A percentile compares a stretch with the other conserved stretches of the same genome.
These are phyloP conservation scores for Acropternis orthonyx DNA, from an alignment of 2,797 vertebrate genomes.

Conservation along the genomic window DNA sequence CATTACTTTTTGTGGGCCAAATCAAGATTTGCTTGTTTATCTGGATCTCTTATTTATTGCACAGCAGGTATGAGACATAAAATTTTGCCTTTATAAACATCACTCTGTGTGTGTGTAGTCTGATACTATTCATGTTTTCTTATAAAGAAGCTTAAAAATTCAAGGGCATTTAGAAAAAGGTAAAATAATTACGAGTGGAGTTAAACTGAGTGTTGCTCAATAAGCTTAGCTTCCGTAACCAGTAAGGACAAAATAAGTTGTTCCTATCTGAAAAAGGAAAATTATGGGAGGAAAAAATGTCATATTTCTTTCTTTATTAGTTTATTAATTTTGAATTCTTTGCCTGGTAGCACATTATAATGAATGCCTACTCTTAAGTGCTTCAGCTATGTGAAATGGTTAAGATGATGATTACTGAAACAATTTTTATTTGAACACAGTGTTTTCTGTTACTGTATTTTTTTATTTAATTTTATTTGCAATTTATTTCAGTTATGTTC, in stretches of 20 bases:
- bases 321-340: neutral
- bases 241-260: neutral
- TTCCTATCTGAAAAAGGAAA: neutral
- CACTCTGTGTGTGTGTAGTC: fast-evolving
- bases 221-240: neutral
- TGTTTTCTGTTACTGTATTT: neutral
- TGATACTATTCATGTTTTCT: neutral
- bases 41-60: neutral
- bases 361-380: neutral
- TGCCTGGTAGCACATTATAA: neutral
- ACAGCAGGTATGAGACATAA: neutral
- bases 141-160: neutral
- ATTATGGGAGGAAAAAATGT: neutral
- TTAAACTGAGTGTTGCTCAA: neutral
- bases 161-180: neutral
- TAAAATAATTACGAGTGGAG: neutral
- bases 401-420: neutral
- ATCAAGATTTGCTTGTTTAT: neutral
- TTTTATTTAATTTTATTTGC: neutral
- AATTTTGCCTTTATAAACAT: neutral
- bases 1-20: neutral
- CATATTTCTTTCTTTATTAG: neutral
- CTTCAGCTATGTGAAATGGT: neutral
- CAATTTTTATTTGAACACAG: neutral
- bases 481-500: neutral